These are phyloP conservation scores for Sebastes goodei DNA, from an alignment of 2,797 vertebrate species.

Conservation along the genomic window DNA sequence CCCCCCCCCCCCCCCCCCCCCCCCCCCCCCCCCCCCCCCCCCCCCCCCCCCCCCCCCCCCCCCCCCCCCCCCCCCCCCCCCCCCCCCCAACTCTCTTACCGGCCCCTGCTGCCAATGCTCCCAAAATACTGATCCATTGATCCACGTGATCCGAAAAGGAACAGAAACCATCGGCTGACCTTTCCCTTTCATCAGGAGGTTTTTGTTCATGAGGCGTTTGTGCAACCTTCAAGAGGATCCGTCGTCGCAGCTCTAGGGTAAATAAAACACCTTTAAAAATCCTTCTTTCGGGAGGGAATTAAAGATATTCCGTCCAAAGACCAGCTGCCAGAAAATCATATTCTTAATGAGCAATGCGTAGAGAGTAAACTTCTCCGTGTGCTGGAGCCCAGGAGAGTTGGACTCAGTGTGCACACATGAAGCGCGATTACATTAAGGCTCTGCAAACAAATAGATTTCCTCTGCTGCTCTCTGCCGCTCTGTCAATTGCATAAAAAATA, in stretches of 20 bases:
- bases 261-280: conserved; percentile 39
- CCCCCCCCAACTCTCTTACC: conserved; percentile 36
- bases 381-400: conserved; percentile 85
- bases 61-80: conserved; percentile 37
- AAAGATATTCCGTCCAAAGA: conserved; percentile 61
- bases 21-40: conserved; percentile 56
- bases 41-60: not conserved
- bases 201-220: not conserved
- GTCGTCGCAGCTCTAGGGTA: not conserved
- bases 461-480: conserved; percentile 76
- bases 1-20: not conserved
- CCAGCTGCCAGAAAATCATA: conserved; percentile 71
- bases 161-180: conserved; percentile 2
- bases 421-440: conserved; percentile 80
- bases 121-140: not conserved
- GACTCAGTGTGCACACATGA: conserved; percentile 92
- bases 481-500: conserved; percentile 84
- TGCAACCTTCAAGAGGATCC: not conserved
- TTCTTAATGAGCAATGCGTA: conserved; percentile 77
- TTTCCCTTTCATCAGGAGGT: not conserved
- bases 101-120: not conserved
- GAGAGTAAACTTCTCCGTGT: conserved; percentile 73
- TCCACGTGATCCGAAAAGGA: not conserved
- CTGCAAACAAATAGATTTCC: conserved; percentile 83
- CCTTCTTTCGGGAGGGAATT: conserved; percentile 42